phyloP scores from a whole-genome alignment of 2,888 invertebrate genomes.

The Agonopterix alstromeriana region DNA sequence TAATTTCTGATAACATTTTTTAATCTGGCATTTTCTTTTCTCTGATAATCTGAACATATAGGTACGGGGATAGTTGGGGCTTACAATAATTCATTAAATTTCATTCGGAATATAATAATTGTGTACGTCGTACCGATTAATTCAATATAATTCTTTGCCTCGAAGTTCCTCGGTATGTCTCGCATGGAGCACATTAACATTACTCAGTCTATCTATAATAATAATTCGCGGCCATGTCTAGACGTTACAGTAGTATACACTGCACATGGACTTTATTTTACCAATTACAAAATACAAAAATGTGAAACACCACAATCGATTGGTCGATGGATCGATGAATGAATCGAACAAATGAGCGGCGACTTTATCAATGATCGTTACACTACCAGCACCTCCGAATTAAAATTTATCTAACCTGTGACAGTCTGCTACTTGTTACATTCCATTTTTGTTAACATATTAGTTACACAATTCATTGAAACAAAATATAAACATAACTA shows the following conservation, averaged over 20 bases:
- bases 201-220: constrained; percentile 64
- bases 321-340: constrained; percentile 12
- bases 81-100: neutral
- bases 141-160: too few relatives aligned
- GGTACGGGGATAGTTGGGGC: neutral
- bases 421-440: constrained; percentile 7
- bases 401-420: constrained; percentile 25
- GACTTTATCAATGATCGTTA: constrained; percentile 6
- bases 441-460: constrained; percentile 1
- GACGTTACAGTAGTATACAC: constrained; percentile 34
- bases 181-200: constrained; percentile 30
- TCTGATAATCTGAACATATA: neutral
- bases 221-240: constrained; percentile 40
- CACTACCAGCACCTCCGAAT: constrained; percentile 61
- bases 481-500: constrained; percentile 40
- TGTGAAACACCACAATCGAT: constrained; percentile 18
- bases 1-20: constrained; percentile 15
- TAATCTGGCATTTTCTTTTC: neutral
- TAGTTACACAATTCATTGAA: constrained; percentile 17
- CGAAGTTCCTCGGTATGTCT: too few relatives aligned
- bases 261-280: constrained; percentile 12
- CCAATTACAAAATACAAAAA: constrained; percentile 26
- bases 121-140: too few relatives aligned
- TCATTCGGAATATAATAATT: too few relatives aligned
- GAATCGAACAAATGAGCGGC: constrained; percentile 15